Percentiles rank a stretch among this genome's conserved stretches.
Conservation (phyloP, 2,888 invertebrate species). For the Mechanitis messenoides region DNA sequence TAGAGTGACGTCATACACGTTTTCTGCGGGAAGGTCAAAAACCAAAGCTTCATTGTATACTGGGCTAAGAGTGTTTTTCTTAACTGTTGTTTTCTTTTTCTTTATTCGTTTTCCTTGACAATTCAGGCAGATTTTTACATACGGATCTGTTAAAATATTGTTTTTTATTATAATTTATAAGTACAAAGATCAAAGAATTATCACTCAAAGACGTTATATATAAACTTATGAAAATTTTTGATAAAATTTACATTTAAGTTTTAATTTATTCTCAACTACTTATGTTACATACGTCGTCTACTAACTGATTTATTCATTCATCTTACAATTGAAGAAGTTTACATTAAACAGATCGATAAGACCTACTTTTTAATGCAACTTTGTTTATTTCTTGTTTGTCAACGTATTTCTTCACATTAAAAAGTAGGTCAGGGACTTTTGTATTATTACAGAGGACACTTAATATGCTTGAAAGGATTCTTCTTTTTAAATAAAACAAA, state of each 20-base stretch:
- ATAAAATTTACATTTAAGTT: too few species aligned
- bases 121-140: constrained; percentile 93
- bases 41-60: constrained; percentile 96
- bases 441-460: background rate
- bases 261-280: too few species aligned
- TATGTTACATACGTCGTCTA: too few species aligned
- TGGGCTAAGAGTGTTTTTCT: constrained; percentile 89
- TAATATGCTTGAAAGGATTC: too few species aligned
- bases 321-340: background rate
- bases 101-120: constrained; percentile 93
- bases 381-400: background rate
- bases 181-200: too few species aligned
- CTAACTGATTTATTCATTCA: background rate
- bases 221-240: too few species aligned
- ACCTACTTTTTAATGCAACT: background rate
- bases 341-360: background rate
- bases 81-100: constrained; percentile 94
- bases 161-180: constrained; percentile 1
- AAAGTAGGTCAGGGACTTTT: background rate
- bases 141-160: constrained; percentile 83
- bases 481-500: too few species aligned
- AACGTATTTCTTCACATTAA: background rate
- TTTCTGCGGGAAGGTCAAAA: constrained; percentile 91
- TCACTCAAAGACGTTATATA: too few species aligned
- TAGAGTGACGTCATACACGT: constrained; percentile 87